A percentile compares a stretch with the other conserved stretches of the same genome.
phyloP scores from a whole-genome alignment of 2,113 vertebrate species.

The Campylomormyrus tamandua region DNA sequence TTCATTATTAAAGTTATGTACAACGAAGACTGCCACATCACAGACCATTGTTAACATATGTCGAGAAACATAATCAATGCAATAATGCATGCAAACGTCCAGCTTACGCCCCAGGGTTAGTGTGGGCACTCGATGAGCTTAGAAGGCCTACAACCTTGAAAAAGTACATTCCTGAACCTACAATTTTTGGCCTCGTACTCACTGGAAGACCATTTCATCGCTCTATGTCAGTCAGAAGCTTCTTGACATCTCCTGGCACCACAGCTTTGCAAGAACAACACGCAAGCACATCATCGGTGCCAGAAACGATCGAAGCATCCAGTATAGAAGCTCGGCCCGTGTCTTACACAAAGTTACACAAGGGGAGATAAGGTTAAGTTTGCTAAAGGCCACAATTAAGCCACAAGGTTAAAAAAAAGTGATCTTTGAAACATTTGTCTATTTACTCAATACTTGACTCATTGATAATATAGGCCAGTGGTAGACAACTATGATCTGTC shows the following conservation, averaged over 20 bases:
- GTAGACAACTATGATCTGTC: not conserved
- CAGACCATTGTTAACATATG: not conserved
- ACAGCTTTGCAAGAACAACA: not conserved
- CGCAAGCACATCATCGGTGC: not conserved
- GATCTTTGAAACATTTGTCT: slow-evolving; percentile 13
- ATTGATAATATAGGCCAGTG: not conserved
- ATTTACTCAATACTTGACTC: not conserved
- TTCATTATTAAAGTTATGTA: not conserved
- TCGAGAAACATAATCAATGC: not conserved
- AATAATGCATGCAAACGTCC: not conserved
- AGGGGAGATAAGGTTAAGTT: not conserved
- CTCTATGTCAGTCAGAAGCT: not conserved
- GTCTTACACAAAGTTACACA: not conserved
- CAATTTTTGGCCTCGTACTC: not conserved
- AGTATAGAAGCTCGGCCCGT: too few relatives aligned
- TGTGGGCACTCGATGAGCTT: not conserved
- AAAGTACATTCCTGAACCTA: not conserved
- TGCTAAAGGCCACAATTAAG: not conserved
- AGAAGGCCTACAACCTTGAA: not conserved
- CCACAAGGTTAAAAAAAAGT: not conserved
- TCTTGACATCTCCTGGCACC: not conserved
- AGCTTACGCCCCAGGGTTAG: not conserved
- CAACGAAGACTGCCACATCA: not conserved
- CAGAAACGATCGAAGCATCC: not conserved
- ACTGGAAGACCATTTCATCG: not conserved